A percentile compares a stretch with the other conserved stretches of the same genome.
Evolutionary conservation across 1,140 invertebrate species (phyloP).

Genomic region (Zophobas morio): DNA sequence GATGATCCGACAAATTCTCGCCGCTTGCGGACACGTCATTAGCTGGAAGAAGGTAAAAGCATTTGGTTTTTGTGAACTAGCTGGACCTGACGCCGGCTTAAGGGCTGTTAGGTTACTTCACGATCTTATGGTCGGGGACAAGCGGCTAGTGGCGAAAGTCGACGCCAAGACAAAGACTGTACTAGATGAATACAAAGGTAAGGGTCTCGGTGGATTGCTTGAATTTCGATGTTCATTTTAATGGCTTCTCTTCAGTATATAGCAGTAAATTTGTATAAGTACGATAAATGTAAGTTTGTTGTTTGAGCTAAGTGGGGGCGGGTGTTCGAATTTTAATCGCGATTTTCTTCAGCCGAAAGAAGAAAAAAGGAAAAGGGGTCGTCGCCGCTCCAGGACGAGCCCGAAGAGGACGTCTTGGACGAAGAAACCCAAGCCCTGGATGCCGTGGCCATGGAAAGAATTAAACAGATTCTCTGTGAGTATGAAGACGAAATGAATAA

Average conservation of each 20-base stretch:
- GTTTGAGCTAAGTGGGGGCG: not conserved
- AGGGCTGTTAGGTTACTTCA: slow-evolving; percentile 95
- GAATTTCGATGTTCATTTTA: slow-evolving; percentile 20
- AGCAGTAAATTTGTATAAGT: slow-evolving; percentile 35
- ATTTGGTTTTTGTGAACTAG: slow-evolving; percentile 99
- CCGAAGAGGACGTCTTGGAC: slow-evolving; percentile 85
- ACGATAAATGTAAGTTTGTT: slow-evolving; percentile 46
- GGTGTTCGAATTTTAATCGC: not conserved
- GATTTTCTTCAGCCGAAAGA: slow-evolving; percentile 70
- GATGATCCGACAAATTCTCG: slow-evolving; percentile 94
- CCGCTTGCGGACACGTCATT: slow-evolving; percentile 91
- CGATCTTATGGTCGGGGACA: slow-evolving; percentile 94
- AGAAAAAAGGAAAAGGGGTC: slow-evolving; percentile 73
- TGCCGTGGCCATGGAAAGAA: slow-evolving; percentile 80
- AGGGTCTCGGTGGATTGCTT: slow-evolving; percentile 53
- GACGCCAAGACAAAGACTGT: slow-evolving; percentile 97
- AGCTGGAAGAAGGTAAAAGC: slow-evolving; percentile 98
- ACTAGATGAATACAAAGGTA: slow-evolving; percentile 93
- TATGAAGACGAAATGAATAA: slow-evolving; percentile 86
- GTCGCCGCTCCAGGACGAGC: slow-evolving; percentile 75
- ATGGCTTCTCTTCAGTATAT: slow-evolving; percentile 33
- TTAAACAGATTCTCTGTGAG: slow-evolving; percentile 85
- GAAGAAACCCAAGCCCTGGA: slow-evolving; percentile 83
- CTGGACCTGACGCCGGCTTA: slow-evolving; percentile 93
- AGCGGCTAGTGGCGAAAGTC: slow-evolving; percentile 96